A percentile compares a stretch with the other conserved stretches of the same genome.
Conservation (phyloP, 2,888 invertebrate genomes). For the Stenichneumon culpator region DNA sequence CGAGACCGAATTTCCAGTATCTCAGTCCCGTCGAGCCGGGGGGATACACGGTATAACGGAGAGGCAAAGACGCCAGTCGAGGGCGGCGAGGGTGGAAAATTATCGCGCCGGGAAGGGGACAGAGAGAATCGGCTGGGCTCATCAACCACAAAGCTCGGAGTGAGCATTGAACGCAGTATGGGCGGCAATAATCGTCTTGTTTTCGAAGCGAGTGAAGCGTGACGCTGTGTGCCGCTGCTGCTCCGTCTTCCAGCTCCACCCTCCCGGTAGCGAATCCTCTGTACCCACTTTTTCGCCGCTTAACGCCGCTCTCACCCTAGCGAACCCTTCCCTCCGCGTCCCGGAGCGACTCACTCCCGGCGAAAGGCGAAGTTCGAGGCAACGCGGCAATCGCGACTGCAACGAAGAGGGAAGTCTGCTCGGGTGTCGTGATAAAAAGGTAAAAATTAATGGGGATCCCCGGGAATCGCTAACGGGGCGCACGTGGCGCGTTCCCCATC, state of each 20-base stretch:
- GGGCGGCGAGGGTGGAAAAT: slow-evolving; percentile 54
- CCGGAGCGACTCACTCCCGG: background rate
- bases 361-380: background rate
- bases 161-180: slow-evolving; percentile 51
- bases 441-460: slow-evolving; percentile 54
- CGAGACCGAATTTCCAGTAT: slow-evolving; percentile 29
- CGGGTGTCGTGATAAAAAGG: slow-evolving; percentile 46
- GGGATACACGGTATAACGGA: background rate
- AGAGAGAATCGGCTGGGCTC: slow-evolving; percentile 52
- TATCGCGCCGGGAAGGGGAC: slow-evolving; percentile 53
- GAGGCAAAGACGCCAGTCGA: slow-evolving; percentile 32
- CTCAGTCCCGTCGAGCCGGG: background rate
- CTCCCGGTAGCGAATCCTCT: slow-evolving; percentile 26
- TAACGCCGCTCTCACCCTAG: background rate
- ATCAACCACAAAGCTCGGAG: slow-evolving; percentile 51
- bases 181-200: slow-evolving; percentile 68
- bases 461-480: slow-evolving; percentile 48
- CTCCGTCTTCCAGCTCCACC: slow-evolving; percentile 42
- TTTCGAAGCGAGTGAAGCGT: slow-evolving; percentile 64
- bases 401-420: background rate
- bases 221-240: slow-evolving; percentile 18
- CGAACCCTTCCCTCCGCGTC: background rate
- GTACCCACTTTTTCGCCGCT: slow-evolving; percentile 2
- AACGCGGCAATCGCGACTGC: background rate
- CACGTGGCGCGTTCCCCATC: slow-evolving; percentile 34